These are phyloP conservation scores for Falco columbarius DNA, from an alignment of 2,797 vertebrate genomes.

Conservation along the genomic window DNA sequence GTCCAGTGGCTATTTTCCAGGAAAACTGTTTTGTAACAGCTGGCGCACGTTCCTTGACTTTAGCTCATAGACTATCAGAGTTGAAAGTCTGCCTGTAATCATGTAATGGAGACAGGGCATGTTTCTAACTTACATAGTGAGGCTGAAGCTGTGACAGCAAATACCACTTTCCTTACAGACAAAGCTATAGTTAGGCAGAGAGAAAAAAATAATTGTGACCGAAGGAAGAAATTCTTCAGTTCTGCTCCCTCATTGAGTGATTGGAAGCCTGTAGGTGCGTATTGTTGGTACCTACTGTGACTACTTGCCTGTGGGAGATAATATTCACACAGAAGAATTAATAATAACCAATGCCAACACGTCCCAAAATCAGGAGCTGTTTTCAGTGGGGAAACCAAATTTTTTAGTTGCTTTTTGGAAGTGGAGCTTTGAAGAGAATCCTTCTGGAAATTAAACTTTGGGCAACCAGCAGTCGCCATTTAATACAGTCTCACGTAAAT, in stretches of 20 bases:
- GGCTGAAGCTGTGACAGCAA: slow-evolving; percentile 36
- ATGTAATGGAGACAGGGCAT: slow-evolving; percentile 53
- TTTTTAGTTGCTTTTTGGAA: not conserved
- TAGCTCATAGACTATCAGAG: slow-evolving; percentile 65
- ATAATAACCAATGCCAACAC: not conserved
- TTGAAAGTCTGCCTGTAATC: slow-evolving; percentile 65
- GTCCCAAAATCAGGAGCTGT: not conserved
- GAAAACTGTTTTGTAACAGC: slow-evolving; percentile 75
- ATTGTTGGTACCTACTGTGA: slow-evolving; percentile 31
- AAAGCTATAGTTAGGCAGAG: not conserved
- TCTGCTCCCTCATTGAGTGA: slow-evolving; percentile 8
- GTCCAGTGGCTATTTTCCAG: slow-evolving; percentile 71
- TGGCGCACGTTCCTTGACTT: slow-evolving; percentile 64
- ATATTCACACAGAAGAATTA: slow-evolving; percentile 8
- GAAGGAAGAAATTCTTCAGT: slow-evolving; percentile 6
- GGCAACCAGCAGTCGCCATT: not conserved
- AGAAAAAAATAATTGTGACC: not conserved
- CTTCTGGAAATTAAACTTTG: not conserved
- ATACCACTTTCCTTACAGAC: slow-evolving; percentile 20
- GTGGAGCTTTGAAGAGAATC: not conserved
- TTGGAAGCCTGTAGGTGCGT: slow-evolving; percentile 4
- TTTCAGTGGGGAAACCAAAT: not conserved
- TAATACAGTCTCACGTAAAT: not conserved
- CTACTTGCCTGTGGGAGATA: slow-evolving; percentile 13
- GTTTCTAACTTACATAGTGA: slow-evolving; percentile 46